phyloP scores from a whole-genome alignment of 2,888 invertebrate genomes.

The Alloplasta piceator region DNA sequence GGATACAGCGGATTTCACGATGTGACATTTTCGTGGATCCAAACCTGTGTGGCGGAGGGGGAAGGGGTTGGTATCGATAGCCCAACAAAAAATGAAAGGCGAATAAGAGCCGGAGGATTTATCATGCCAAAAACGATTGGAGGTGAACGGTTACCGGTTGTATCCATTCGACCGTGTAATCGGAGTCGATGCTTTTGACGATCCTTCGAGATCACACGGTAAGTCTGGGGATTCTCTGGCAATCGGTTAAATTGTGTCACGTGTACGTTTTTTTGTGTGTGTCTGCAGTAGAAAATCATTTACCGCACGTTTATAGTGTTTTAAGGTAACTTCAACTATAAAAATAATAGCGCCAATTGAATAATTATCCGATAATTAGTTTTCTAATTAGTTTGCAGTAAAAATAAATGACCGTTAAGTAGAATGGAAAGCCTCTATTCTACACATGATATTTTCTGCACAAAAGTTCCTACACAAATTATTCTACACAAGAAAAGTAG shows the following conservation, averaged over 20 bases:
- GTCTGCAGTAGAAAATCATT: conserved; percentile 24
- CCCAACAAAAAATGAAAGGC: conserved; percentile 32
- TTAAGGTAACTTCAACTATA: too few species aligned
- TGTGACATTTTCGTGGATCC: conserved; percentile 56
- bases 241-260: too few species aligned
- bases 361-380: too few species aligned
- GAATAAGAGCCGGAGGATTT: conserved; percentile 42
- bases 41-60: neutral
- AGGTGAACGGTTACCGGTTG: conserved; percentile 24
- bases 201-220: conserved; percentile 41
- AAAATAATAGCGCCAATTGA: too few species aligned
- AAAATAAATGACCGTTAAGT: too few species aligned
- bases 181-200: conserved; percentile 66
- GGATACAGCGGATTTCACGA: conserved; percentile 53
- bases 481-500: too few species aligned
- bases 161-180: conserved; percentile 47
- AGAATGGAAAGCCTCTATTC: too few species aligned
- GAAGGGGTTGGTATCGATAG: conserved; percentile 13
- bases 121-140: conserved; percentile 61
- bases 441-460: too few species aligned
- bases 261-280: neutral
- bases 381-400: too few species aligned
- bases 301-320: too few species aligned
- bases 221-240: neutral
- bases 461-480: too few species aligned